Evolutionary conservation across 2,888 invertebrate genomes (phyloP).

Genomic region (Eudasyphora cyanicolor): DNA sequence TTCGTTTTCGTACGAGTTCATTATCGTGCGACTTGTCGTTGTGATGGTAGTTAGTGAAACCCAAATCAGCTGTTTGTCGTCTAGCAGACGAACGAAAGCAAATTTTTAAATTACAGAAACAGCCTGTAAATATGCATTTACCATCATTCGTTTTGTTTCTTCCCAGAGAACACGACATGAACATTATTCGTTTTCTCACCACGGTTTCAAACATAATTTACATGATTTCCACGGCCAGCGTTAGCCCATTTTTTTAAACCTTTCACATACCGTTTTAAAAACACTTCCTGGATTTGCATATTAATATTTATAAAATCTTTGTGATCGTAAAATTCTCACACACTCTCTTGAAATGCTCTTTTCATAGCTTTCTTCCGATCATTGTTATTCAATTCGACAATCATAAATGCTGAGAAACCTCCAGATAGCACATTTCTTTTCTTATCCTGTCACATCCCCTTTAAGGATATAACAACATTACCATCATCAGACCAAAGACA

Average conservation of each 20-base stretch:
- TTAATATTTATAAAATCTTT: background rate
- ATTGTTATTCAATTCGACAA: background rate
- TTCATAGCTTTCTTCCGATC: background rate
- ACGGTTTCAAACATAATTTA: background rate
- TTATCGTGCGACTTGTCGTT: no score
- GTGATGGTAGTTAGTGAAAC: no score
- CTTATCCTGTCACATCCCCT: conserved; percentile 6
- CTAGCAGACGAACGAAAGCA: no score
- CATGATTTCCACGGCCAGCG: background rate
- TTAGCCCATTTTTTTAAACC: background rate
- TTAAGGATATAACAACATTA: background rate
- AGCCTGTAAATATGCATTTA: no score
- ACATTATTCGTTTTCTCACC: no score
- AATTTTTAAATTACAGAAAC: no score
- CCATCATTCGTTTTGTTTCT: no score
- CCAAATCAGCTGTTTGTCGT: no score
- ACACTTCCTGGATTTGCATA: conserved; percentile 12
- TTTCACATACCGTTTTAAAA: background rate
- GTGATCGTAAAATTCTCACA: conserved; percentile 6
- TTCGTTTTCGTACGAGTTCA: no score
- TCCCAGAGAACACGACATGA: no score
- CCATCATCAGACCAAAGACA: background rate
- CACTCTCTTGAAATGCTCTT: conserved; percentile 12
- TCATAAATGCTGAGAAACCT: background rate
- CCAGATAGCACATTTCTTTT: background rate